Percentiles rank a stretch among this genome's conserved stretches.
phyloP scores from a whole-genome alignment of 92 coral and sea anemone species.

The Virgularia gustaviana region DNA sequence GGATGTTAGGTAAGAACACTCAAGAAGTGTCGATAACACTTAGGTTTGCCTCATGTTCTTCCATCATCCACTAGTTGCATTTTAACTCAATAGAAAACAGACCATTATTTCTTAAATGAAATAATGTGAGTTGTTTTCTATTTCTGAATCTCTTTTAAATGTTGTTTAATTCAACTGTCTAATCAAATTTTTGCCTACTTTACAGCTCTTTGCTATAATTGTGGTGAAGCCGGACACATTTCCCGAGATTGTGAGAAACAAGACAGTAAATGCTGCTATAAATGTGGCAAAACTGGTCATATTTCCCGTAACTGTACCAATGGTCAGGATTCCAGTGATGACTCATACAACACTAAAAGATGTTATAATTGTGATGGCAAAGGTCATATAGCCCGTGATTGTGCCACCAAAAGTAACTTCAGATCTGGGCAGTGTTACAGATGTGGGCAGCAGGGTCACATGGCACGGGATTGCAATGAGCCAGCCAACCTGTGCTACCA shows the following conservation, averaged over 20 bases:
- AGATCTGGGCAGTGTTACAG: constrained; percentile 53
- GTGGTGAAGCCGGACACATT: constrained; percentile 64
- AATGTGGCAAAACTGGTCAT: constrained; percentile 64
- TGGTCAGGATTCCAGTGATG: constrained; percentile 33
- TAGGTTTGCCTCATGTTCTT: no score
- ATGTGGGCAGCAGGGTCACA: constrained; percentile 61
- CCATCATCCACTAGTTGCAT: no score
- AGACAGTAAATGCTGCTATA: constrained; percentile 56
- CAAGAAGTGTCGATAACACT: no score
- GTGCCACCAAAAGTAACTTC: constrained; percentile 37
- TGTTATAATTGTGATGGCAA: constrained; percentile 64
- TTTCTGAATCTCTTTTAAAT: no score
- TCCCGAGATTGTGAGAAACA: constrained; percentile 50
- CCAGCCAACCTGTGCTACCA: constrained; percentile 56
- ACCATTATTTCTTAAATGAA: no score
- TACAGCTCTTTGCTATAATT: constrained; percentile 51
- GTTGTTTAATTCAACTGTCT: no score
- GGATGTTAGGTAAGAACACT: no score
- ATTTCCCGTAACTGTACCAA: constrained; percentile 79
- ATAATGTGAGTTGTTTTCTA: neutral
- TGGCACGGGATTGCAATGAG: constrained; percentile 59
- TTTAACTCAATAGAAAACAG: no score
- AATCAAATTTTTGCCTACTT: no score
- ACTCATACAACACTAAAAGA: neutral
- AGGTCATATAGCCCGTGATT: constrained; percentile 89